Base-by-base conservation (phyloP, 1,140 invertebrate species). In the Epicauta chinensis region DNA sequence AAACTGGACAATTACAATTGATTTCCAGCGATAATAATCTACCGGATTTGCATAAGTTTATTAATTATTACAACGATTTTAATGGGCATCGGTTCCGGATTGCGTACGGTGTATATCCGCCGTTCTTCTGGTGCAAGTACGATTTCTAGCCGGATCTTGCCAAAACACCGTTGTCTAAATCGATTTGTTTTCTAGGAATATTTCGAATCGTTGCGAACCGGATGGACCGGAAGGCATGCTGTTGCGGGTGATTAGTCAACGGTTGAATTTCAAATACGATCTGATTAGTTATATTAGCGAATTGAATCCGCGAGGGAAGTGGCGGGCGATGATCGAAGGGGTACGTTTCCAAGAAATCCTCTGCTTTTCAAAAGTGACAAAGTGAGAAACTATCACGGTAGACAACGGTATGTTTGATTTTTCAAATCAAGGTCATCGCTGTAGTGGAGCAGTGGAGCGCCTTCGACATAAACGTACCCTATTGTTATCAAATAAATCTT, bases 31-130 rank as follows among this genome's bases (percentile, higher is more conserved):
- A 11, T 30, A 50, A 45, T 50, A 35, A 5, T 32, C 11, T n/a
- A 40, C 6, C 1, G 9, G 23, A 14, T 37, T 12, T 44, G 16
- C 40, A 15, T 5, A 11, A 44, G 23, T 30, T 49, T 16, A 31
- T 50, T 2, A 34, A 43, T 31, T 44, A 43, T 16, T 16, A 41
- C 16, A 36, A 48, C n/a, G 39, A 55, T 43, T 55, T 55, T 23
- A 55, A 55, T 16, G 46, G 53, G 10, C 53, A 55, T 30, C 12
- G 39, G n/a, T 55, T 55, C 36, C 17, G 44, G 29, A 41, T 55
- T 9, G 46, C 47, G 12, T 55, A 55, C 41, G 34, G 34, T 16
- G 38, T 39, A 3, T 55, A 44, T 37, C 16, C 31, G 2, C 53
- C 53, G 1, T 55, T 44, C 32, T 49, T 55, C 16, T 55, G 53